Percentiles rank a stretch among this genome's conserved stretches.
phyloP scores from a whole-genome alignment of 2,797 vertebrate species.

The Neoniphon sammara region DNA sequence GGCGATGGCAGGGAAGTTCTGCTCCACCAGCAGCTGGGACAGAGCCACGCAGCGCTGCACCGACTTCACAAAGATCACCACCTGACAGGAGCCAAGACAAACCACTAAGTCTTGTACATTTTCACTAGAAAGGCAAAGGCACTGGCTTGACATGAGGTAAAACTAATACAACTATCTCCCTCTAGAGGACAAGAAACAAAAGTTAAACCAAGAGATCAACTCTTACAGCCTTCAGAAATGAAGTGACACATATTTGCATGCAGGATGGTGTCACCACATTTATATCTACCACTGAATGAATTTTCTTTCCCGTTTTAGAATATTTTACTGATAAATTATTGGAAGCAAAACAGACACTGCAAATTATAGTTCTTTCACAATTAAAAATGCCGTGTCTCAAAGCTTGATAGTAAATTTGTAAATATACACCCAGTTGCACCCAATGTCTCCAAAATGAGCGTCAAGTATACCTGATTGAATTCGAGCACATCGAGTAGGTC shows the following conservation, averaged over 20 bases:
- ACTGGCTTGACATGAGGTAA: background rate
- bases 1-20: conserved; percentile 91
- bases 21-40: conserved; percentile 89
- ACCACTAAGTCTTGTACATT: background rate
- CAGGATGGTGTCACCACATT: too few relatives aligned
- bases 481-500: conserved; percentile 91
- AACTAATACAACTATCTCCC: background rate
- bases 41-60: conserved; percentile 90
- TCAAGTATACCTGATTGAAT: conserved; percentile 88
- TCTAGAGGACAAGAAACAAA: background rate
- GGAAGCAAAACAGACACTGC: background rate
- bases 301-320: too few relatives aligned
- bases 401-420: background rate
- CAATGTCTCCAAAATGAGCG: background rate
- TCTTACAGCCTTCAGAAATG: too few relatives aligned
- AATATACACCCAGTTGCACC: background rate
- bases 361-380: background rate
- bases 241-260: too few relatives aligned
- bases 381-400: background rate
- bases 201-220: background rate
- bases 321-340: background rate
- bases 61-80: conserved; percentile 91
- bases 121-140: background rate
- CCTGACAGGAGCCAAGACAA: conserved; percentile 60
- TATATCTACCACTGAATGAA: too few relatives aligned